phyloP scores from a whole-genome alignment of 2,113 vertebrate genomes.

The Athene noctua region DNA sequence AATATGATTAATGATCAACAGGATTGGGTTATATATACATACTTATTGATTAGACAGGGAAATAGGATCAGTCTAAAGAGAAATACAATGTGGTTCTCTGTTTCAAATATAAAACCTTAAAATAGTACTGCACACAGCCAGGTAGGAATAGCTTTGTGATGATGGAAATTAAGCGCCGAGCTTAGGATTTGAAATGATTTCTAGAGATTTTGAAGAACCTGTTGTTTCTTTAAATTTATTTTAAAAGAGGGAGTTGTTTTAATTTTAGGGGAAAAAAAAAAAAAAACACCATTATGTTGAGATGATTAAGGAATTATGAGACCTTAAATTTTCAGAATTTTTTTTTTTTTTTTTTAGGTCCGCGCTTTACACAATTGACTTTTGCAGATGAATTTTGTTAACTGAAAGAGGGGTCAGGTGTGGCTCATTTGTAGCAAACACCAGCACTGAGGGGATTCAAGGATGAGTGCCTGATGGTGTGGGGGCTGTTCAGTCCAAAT shows the following conservation, averaged over 20 bases:
- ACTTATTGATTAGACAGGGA: not conserved
- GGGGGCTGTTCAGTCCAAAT: not conserved
- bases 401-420: not conserved
- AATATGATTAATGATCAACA: too few relatives aligned
- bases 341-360: not conserved
- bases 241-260: not conserved
- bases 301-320: not conserved
- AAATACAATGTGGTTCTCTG: not conserved
- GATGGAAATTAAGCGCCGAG: not conserved
- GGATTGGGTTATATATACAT: not conserved
- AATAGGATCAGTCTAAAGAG: not conserved
- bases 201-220: not conserved
- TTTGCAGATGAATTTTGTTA: not conserved
- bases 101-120: not conserved
- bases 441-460: not conserved
- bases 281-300: not conserved
- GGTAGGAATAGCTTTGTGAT: not conserved
- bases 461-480: not conserved
- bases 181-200: not conserved
- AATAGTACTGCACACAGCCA: not conserved
- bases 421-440: not conserved
- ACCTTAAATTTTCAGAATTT: not conserved
- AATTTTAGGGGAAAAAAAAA: not conserved
- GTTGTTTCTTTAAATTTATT: not conserved
- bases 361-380: not conserved